Conservation (phyloP, 2,113 vertebrate species). For the Nycticryphes semicollaris region DNA sequence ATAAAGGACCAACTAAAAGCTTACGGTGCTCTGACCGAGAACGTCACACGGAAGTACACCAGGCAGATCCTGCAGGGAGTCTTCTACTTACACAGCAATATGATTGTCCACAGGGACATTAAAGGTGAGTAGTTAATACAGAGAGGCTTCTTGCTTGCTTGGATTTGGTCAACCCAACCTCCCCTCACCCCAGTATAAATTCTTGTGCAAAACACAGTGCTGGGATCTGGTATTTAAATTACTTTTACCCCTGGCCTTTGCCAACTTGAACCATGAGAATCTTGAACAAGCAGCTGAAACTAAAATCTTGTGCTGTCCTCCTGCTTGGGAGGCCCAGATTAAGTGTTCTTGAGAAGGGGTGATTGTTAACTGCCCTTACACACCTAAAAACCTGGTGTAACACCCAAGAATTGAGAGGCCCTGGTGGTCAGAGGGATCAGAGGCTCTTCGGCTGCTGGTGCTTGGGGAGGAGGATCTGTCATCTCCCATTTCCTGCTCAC, state of each 20-base stretch:
- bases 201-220: not conserved
- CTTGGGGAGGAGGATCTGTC: not conserved
- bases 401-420: not conserved
- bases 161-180: not conserved
- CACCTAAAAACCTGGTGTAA: not conserved
- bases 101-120: conserved; percentile 94
- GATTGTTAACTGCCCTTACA: not conserved
- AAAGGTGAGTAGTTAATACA: conserved; percentile 79
- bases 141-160: not conserved
- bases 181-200: accelerated
- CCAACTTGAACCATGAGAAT: not conserved
- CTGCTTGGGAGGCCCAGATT: not conserved
- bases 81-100: conserved; percentile 92
- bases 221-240: not conserved
- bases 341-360: not conserved
- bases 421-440: not conserved
- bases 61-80: conserved; percentile 91
- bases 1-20: conserved; percentile 92
- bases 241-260: not conserved
- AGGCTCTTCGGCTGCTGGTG: not conserved
- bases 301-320: not conserved
- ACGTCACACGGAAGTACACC: conserved; percentile 88
- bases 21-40: conserved; percentile 89
- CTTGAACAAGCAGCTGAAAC: not conserved
- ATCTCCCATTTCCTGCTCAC: not conserved